Percentiles rank a stretch among this genome's conserved stretches.
Evolutionary conservation across 2,797 vertebrate species (phyloP).

Genomic region (Epinephelus awoara): DNA sequence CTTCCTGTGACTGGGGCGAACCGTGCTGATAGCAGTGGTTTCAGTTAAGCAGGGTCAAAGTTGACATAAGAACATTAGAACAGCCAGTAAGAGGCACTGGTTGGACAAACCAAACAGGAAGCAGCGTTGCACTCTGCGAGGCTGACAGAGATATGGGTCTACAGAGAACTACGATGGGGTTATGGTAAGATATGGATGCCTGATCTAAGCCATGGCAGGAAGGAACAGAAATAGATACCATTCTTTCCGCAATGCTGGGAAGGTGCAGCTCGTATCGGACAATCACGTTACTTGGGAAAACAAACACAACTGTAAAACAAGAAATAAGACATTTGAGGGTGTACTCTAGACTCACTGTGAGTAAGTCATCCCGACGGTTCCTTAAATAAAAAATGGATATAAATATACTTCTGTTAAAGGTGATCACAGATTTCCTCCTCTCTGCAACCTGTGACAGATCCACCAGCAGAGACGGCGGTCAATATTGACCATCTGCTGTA

Average conservation of each 20-base stretch:
- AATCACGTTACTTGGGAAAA: conserved; percentile 63
- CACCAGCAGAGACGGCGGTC: conserved; percentile 46
- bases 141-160: conserved; percentile 76
- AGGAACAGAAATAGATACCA: conserved; percentile 81
- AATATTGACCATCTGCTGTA: conserved; percentile 54
- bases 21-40: conserved; percentile 62
- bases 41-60: conserved; percentile 73
- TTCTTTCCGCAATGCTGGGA: conserved; percentile 75
- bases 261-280: conserved; percentile 72
- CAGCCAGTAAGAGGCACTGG: conserved; percentile 59
- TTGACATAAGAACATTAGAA: conserved; percentile 61
- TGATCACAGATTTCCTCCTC: conserved; percentile 45
- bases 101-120: conserved; percentile 82
- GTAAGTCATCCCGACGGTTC: conserved; percentile 17
- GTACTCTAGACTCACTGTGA: conserved; percentile 13
- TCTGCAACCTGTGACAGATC: conserved; percentile 56
- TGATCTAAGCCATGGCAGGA: conserved; percentile 73
- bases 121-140: conserved; percentile 59
- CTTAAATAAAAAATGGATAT: conserved; percentile 40
- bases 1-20: conserved; percentile 72
- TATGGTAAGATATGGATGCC: conserved; percentile 76
- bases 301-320: conserved; percentile 64
- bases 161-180: conserved; percentile 66
- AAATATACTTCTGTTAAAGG: conserved; percentile 35
- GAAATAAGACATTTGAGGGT: conserved; percentile 52